Evolutionary conservation across 1,140 invertebrate genomes (phyloP).

Genomic region (Drosophila albomicans): DNA sequence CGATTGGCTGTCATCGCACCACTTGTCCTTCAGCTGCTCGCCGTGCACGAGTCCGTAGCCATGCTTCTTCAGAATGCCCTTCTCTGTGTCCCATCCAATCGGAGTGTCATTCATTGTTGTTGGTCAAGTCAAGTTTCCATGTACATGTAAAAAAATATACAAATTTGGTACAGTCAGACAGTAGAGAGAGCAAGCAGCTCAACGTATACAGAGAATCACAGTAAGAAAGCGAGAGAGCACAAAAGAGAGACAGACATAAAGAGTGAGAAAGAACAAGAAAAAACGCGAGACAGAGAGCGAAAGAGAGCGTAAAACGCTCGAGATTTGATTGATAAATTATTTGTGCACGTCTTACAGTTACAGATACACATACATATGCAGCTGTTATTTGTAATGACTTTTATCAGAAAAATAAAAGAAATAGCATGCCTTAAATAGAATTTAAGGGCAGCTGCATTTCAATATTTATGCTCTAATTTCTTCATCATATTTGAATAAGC

Average conservation of each 20-base stretch:
- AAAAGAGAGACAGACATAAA: neutral
- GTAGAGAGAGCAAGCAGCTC: conserved; percentile 26
- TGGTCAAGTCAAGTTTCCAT: conserved; percentile 37
- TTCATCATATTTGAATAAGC: too few species aligned
- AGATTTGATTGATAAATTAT: too few species aligned
- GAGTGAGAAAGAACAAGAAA: neutral
- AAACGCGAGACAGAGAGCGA: neutral
- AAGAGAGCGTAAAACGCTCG: neutral
- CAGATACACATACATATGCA: too few species aligned
- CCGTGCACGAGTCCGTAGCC: conserved; percentile 90
- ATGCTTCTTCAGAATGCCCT: conserved; percentile 95
- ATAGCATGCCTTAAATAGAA: too few species aligned
- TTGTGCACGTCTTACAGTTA: too few species aligned
- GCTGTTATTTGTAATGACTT: too few species aligned
- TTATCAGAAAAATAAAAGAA: too few species aligned
- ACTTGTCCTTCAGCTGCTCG: conserved; percentile 88
- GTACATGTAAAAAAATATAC: conserved; percentile 79
- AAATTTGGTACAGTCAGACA: conserved; percentile 76
- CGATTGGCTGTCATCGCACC: conserved; percentile 90
- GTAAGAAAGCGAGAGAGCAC: conserved; percentile 3
- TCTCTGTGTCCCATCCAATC: conserved; percentile 87
- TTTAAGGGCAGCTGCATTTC: too few species aligned
- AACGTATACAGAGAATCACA: conserved; percentile 11
- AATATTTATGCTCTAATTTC: too few species aligned
- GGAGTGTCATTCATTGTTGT: neutral